Evolutionary conservation across 2,888 invertebrate genomes (phyloP), one percentile per base, ranked within the genome.

Genomic region (Melinaea menophilus): DNA sequence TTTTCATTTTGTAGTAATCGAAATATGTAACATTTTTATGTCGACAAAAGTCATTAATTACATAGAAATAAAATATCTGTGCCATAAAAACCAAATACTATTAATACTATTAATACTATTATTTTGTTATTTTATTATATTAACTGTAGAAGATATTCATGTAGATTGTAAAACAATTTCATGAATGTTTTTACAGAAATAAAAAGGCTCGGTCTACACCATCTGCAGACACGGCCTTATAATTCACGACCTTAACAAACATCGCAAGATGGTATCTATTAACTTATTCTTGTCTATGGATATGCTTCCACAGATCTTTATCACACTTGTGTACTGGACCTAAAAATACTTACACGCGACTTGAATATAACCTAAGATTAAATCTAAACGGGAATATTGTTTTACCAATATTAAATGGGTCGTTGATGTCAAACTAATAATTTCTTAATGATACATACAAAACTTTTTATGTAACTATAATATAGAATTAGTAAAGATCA

Each of bases 311-410:
- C 63, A 77, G 79, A 75, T 71, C 71, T 77, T 79, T 80, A 82
- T 82, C 82, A 72, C 66, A 65, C 72, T 75, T 76, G 77, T 76
- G 71, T 62, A 67, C 68, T 71, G 73, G 69, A 70, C 74, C 76
- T 75, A 79, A 79, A 80, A 79, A 82, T 80, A 78, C 74, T 46
- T 69, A 64, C 77, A 76, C 77, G 78, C 76, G 79, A 74, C 73
- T 71, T 73, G 71, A 61, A 46, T n/a, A 46, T n/a, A n/a, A 11
- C 46, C 46, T 46, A 11, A 4, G 46, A n/a, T 46, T n/a, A 11
- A 46, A 11, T 46, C 12, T 46, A n/a, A 22, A 22, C 0, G 22
- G 22, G 22, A 22, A 22, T 22, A 22, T 22, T 22, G 22, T 22
- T 22, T 22, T 22, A 22, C 22, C 22, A 22, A 22, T 22, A 22